Conservation (phyloP, 2,888 invertebrate species). For the Tipula vernalis region DNA sequence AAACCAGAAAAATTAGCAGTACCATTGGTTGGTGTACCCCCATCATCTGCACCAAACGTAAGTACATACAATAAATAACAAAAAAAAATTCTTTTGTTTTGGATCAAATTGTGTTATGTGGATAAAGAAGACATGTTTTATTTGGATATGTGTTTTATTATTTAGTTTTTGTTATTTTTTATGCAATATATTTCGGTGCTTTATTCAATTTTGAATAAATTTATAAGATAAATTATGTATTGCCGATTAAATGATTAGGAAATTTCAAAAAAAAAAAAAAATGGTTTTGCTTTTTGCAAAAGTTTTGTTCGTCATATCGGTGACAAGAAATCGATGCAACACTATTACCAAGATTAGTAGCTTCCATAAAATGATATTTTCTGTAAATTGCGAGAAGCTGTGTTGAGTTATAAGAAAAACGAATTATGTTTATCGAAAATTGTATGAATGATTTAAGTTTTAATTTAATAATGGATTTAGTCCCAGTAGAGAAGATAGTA, state of each 20-base stretch:
- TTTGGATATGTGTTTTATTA: background rate
- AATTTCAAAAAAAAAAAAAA: background rate
- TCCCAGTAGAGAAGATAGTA: no score
- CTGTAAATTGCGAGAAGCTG: no score
- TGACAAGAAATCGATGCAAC: background rate
- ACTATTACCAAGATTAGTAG: background rate
- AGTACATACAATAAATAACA: conserved; percentile 12
- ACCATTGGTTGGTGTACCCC: conserved; percentile 41
- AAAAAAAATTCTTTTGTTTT: background rate
- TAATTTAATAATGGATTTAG: no score
- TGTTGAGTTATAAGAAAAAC: no score
- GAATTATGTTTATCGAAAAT: no score
- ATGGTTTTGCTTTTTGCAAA: background rate
- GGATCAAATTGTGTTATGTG: background rate
- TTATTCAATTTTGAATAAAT: background rate
- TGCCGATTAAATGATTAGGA: background rate
- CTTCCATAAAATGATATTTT: no score
- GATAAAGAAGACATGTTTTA: background rate
- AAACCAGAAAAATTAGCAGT: conserved; percentile 53
- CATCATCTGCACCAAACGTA: conserved; percentile 17
- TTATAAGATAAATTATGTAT: background rate
- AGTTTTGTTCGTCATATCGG: background rate
- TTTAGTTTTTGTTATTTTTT: background rate
- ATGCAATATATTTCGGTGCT: background rate
- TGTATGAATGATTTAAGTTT: no score